These are phyloP conservation scores for Blera fallax DNA, from an alignment of 2,888 invertebrate genomes.

Conservation along the genomic window DNA sequence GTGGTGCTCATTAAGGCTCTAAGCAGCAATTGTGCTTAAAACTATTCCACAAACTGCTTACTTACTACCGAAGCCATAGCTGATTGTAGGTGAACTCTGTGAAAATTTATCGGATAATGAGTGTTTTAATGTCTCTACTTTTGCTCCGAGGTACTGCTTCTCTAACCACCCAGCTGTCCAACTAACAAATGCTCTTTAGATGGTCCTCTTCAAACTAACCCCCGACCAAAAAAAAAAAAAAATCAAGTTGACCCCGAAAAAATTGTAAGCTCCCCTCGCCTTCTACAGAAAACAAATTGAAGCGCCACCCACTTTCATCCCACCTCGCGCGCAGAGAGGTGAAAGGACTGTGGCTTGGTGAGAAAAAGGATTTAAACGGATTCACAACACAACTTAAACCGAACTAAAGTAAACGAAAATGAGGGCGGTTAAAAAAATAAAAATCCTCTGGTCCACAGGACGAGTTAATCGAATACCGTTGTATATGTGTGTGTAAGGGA, in stretches of 20 bases:
- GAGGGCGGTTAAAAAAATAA: constrained; percentile 20
- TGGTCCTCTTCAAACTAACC: constrained; percentile 16
- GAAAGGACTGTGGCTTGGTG: constrained; percentile 35
- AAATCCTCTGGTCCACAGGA: constrained; percentile 4
- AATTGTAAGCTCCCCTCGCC: background rate
- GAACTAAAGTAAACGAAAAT: constrained; percentile 43
- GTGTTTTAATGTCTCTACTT: constrained; percentile 66
- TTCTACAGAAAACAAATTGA: background rate
- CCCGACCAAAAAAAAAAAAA: background rate
- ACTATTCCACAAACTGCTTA: constrained; percentile 59
- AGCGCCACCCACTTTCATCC: background rate
- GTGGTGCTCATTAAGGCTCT: constrained; percentile 59
- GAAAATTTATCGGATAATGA: constrained; percentile 69
- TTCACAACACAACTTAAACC: constrained; percentile 49
- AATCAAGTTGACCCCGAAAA: constrained; percentile 51
- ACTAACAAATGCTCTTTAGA: constrained; percentile 29
- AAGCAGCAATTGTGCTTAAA: constrained; percentile 62
- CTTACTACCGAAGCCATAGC: constrained; percentile 28
- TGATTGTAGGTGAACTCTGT: constrained; percentile 34
- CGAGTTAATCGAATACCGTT: constrained; percentile 61
- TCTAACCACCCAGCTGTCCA: background rate
- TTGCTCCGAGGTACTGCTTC: background rate
- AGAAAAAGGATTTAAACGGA: constrained; percentile 44
- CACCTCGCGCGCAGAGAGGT: background rate
- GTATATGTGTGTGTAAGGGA: background rate